Evolutionary conservation across 2,888 invertebrate genomes (phyloP).

Genomic region (Melieria crassipennis): DNA sequence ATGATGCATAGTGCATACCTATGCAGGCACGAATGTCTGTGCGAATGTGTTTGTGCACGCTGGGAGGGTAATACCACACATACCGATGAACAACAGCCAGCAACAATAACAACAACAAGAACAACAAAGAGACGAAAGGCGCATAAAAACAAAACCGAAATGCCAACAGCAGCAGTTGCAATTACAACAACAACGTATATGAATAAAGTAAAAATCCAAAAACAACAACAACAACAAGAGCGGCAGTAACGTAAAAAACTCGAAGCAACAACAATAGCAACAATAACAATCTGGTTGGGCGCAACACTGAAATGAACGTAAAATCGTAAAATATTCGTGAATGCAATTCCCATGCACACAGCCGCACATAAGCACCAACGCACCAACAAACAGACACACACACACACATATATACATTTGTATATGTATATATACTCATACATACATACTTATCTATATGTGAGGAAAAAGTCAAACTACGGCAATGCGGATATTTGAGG

Average conservation of each 20-base stretch:
- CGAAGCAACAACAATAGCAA: too few relatives aligned
- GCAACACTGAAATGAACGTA: constrained; percentile 39
- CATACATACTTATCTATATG: background rate
- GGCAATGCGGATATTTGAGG: constrained; percentile 64
- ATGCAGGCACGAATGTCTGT: constrained; percentile 19
- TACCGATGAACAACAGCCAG: too few relatives aligned
- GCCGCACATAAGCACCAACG: constrained; percentile 6
- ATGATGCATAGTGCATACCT: background rate
- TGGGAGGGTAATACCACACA: too few relatives aligned
- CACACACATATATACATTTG: constrained; percentile 3
- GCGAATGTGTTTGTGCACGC: background rate
- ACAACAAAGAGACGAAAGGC: constrained; percentile 1
- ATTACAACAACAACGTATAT: constrained; percentile 3
- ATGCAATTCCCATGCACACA: constrained; percentile 41
- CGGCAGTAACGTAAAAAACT: too few relatives aligned
- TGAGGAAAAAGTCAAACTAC: constrained; percentile 63
- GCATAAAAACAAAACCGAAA: constrained; percentile 51
- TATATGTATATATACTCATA: background rate
- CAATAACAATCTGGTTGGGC: too few relatives aligned
- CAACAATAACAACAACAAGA: too few relatives aligned
- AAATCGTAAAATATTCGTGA: constrained; percentile 60
- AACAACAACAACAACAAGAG: too few relatives aligned
- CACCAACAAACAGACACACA: constrained; percentile 20
- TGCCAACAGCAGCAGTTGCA: background rate
- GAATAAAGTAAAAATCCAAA: too few relatives aligned